Conservation (phyloP, 2,888 invertebrate species). For the Cosmia trapezina region DNA sequence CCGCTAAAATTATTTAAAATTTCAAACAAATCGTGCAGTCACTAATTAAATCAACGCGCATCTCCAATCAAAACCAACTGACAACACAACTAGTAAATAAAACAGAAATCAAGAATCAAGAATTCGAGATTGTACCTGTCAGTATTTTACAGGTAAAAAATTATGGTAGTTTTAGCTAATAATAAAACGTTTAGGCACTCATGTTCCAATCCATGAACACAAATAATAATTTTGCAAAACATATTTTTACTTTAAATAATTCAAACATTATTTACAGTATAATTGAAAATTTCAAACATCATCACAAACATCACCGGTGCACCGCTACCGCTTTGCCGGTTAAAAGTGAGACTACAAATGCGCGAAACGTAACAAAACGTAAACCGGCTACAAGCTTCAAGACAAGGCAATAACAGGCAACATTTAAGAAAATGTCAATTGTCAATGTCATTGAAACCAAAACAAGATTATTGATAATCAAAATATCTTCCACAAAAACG, state of each 20-base stretch:
- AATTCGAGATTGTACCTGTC: background rate
- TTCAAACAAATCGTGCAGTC: constrained; percentile 56
- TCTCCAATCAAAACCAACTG: constrained; percentile 59
- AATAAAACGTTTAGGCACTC: constrained; percentile 31
- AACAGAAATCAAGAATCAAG: too few species aligned
- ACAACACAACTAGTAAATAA: constrained; percentile 39
- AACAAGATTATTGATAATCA: constrained; percentile 33
- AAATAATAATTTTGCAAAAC: fast-evolving
- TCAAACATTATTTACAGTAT: too few species aligned
- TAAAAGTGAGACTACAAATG: background rate
- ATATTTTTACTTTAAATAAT: background rate
- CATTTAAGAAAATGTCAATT: constrained; percentile 32
- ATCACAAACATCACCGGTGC: too few species aligned
- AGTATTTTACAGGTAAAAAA: constrained; percentile 16
- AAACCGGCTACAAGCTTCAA: background rate
- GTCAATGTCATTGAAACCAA: constrained; percentile 48
- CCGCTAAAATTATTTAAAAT: constrained; percentile 62
- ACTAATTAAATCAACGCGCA: constrained; percentile 8
- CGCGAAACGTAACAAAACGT: constrained; percentile 16
- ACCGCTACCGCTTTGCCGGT: too few species aligned
- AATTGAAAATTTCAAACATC: too few species aligned
- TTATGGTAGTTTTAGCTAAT: background rate
- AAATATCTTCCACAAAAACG: constrained; percentile 13
- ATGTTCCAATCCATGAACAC: background rate
- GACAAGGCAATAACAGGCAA: background rate